Percentiles rank a stretch among this genome's conserved stretches.
Evolutionary conservation across 2,113 vertebrate genomes (phyloP).

Genomic region (Oryzias melastigma): DNA sequence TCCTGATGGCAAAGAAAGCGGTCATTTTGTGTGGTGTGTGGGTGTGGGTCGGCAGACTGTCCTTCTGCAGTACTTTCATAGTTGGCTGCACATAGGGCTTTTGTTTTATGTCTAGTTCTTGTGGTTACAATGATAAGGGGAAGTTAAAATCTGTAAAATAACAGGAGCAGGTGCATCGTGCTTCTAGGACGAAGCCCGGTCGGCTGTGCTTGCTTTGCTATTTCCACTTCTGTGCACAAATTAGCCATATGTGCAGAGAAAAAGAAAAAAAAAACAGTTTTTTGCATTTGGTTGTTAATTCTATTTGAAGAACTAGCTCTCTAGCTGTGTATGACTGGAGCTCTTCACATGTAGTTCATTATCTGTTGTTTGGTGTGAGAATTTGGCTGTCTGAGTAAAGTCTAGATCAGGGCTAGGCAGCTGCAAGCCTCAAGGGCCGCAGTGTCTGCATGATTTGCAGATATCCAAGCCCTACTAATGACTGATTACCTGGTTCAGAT

Average conservation of each 20-base stretch:
- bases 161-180: conserved; percentile 1
- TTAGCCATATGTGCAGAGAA: neutral
- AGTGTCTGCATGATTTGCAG: too few species aligned
- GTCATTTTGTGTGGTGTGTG: neutral
- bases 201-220: neutral
- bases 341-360: neutral
- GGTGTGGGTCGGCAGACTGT: neutral
- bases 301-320: neutral
- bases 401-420: too few species aligned
- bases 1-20: neutral
- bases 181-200: neutral
- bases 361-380: neutral
- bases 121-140: neutral
- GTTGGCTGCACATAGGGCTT: neutral
- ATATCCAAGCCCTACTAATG: too few species aligned
- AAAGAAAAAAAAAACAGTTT: neutral
- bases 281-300: neutral
- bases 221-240: neutral
- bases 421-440: too few species aligned
- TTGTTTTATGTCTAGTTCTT: neutral
- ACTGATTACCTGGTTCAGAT: too few species aligned
- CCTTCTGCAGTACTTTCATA: neutral
- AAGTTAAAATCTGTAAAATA: neutral
- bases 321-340: neutral
- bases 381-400: neutral